Base-by-base conservation (phyloP, 2,888 invertebrate genomes). In the Brachylomia viminalis region DNA sequence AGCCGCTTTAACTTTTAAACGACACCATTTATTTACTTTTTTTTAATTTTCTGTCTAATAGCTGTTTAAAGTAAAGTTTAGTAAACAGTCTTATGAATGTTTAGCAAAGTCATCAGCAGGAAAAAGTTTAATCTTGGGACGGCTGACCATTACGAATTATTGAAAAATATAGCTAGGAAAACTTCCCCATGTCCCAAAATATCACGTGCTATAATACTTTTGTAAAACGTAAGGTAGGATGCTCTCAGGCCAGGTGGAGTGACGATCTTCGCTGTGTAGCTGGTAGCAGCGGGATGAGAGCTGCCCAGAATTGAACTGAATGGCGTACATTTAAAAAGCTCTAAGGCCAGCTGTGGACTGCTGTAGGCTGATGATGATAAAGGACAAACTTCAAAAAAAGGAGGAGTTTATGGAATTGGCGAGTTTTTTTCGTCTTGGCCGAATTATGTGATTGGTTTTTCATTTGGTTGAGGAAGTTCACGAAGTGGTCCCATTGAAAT, bases 41-140 rank as follows among this genome's bases (percentile, higher is more conserved):
- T 49, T 38, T 33, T 33, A 56, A 52, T 65, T 79, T 73, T 54
- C 23, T 30, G 30, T 49, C 42, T 75, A 73, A 76, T 73, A 77
- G 59, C 56, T 54, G 38, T 74, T 77, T n/a, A n/a, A n/a, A n/a
- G n/a, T 70, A 47, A 79, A 86, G 67, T 77, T 74, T n/a, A 33
- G 65, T 64, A 68, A 79, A 79, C 70, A 79, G 77, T 68, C 54
- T 58, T 61, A n/a, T 45, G 45, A 79, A 75, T 74, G 65, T 61
- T 27, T n/a, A 61, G 75, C 59, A 52, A 75, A 61, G 38, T 42
- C 58, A 80, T 78, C 69, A 75, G 49, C 7, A 77, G 15, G 66
- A 56, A 56, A 33, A n/a, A 67, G 17, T 78, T 59, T 78, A 68
- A 52, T 68, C 52, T 45, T 38, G 13, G 7, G 27, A 54, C 13